phyloP scores from a whole-genome alignment of 2,113 vertebrate genomes.

The Butorides virescens region DNA sequence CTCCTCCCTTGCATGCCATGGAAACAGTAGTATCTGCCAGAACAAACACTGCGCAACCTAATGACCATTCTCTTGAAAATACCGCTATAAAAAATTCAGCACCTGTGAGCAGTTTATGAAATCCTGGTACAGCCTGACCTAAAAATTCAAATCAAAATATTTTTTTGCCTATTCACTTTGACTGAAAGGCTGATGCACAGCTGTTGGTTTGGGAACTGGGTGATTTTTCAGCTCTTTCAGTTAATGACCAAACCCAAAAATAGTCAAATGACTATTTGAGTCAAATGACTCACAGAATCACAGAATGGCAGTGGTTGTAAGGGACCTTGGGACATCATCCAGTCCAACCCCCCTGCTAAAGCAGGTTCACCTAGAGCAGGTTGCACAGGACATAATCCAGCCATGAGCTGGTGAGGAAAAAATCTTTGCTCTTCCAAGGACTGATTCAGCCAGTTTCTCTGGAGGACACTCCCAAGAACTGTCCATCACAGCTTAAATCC shows the following conservation, averaged over 20 bases:
- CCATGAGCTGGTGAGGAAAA: neutral
- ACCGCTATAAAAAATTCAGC: conserved; percentile 51
- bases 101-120: conserved; percentile 14
- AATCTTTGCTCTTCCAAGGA: neutral
- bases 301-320: no score
- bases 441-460: neutral
- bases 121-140: conserved; percentile 50
- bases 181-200: neutral
- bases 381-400: neutral
- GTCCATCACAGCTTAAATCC: neutral
- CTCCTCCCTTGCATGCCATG: neutral
- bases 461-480: neutral
- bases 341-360: no score
- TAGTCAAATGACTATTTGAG: neutral
- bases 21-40: conserved; percentile 44
- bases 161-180: conserved; percentile 32
- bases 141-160: conserved; percentile 52
- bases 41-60: conserved; percentile 32
- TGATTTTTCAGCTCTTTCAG: conserved; percentile 2
- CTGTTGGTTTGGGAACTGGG: neutral
- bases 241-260: neutral
- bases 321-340: no score
- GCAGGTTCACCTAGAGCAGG: no score
- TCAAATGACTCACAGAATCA: neutral
- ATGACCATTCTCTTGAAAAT: conserved; percentile 62